Base-by-base conservation (phyloP, 2,888 invertebrate species). In the Agriopis aurantiaria region DNA sequence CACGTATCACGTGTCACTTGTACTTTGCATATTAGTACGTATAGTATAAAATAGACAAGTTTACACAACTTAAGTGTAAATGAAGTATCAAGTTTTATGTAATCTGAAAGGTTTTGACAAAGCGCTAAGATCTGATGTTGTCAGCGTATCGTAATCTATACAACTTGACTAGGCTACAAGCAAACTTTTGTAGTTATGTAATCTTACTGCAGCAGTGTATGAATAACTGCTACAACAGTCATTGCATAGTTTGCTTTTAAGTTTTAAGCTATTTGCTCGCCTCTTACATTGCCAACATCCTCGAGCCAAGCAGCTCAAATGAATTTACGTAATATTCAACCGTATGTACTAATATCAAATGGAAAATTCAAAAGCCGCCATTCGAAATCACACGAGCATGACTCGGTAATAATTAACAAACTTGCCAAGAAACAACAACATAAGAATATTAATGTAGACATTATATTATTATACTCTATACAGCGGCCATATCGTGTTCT, bases 341-440 rank as follows among this genome's bases (percentile, higher is more conserved):
- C 8, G 6, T 17, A 11, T 45, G 4, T 12, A 10, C 7, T 58
- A 14, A 58, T 5, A 58, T 49, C 2, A 12, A 49, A 33, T 33
- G 33, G 33, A 5, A 33, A 33, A 60, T 48, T 49, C 59, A 49
- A 48, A 49, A 60, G 40, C 48, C 23, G 3, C 59, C 49, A 49
- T 60, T 60, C 58, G 45, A 23, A 58, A 17, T 58, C 58, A 46
- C 45, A 48, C 59, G 8, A 59, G 40, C 59, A 33, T 40, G 59
- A 59, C 8, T 2, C 59, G 58, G 40, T 59, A 45, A 58, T 58
- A 58, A 60, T 60, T 60, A 60, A 60, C 49, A 60, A 60, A 60
- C 6, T 33, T 59, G 59, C 33, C 59, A 40, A 60, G 23, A 23
- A 58, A 23, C 23, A 40, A 55, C 55, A 46, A n/a, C n/a, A n/a